Conservation (phyloP, 2,797 vertebrate species). For the Australoheros facetus region DNA sequence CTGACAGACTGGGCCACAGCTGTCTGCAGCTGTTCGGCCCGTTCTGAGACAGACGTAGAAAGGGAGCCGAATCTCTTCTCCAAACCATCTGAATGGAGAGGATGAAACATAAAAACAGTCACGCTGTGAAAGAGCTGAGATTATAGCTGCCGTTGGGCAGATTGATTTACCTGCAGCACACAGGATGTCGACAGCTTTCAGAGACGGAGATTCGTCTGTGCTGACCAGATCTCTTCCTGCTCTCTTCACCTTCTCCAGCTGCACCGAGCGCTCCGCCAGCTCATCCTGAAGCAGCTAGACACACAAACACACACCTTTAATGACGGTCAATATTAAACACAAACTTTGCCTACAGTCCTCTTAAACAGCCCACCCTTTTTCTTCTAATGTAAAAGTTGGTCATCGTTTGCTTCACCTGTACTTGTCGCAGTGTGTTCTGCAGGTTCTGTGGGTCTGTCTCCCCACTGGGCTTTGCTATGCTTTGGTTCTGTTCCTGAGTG, state of each 20-base stretch:
- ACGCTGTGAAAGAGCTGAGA: background rate
- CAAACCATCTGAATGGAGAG: constrained; percentile 80
- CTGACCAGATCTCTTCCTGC: constrained; percentile 86
- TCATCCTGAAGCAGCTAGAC: constrained; percentile 90
- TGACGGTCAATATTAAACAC: background rate
- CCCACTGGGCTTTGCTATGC: constrained; percentile 78
- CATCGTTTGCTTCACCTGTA: constrained; percentile 81
- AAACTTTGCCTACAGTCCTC: background rate
- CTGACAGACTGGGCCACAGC: constrained; percentile 94
- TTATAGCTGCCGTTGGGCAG: rapidly evolving
- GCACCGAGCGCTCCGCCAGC: constrained; percentile 90
- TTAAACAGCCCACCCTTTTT: rapidly evolving
- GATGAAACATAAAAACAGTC: background rate
- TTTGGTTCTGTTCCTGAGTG: constrained; percentile 84
- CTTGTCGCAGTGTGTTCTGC: constrained; percentile 84
- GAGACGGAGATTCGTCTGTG: constrained; percentile 85
- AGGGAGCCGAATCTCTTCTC: constrained; percentile 86
- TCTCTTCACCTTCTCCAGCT: constrained; percentile 92
- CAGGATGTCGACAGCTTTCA: constrained; percentile 82
- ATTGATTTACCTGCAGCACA: constrained; percentile 86
- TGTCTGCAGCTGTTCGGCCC: constrained; percentile 91
- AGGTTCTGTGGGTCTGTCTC: constrained; percentile 87
- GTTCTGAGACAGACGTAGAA: constrained; percentile 84
- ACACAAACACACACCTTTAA: background rate
- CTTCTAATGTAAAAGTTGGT: background rate